A percentile compares a stretch with the other conserved stretches of the same genome.
phyloP scores from a whole-genome alignment of 2,797 vertebrate genomes.

The Leptatherina wallacei region DNA sequence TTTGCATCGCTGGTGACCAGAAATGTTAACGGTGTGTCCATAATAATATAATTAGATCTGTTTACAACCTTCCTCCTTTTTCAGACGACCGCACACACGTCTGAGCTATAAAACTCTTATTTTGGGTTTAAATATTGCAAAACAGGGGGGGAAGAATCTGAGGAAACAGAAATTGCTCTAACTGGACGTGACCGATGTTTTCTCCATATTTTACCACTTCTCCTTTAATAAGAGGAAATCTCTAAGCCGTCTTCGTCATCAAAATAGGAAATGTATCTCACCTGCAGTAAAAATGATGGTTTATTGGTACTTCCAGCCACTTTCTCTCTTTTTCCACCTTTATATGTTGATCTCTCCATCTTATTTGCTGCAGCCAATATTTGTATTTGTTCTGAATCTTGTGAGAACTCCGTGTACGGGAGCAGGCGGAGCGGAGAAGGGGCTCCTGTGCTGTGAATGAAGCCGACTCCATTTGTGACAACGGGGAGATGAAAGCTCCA shows the following conservation, averaged over 20 bases:
- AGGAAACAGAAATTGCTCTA: constrained; percentile 2
- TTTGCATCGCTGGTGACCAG: no score
- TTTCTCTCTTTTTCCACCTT: no score
- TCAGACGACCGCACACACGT: no score
- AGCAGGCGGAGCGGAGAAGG: constrained; percentile 32
- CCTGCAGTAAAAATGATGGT: not conserved
- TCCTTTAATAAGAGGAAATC: constrained; percentile 19
- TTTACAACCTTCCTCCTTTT: no score
- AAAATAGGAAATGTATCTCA: constrained; percentile 2
- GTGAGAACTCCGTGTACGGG: constrained; percentile 36
- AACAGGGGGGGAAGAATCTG: constrained; percentile 14
- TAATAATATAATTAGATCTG: no score
- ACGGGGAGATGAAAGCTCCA: constrained; percentile 70
- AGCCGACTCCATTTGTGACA: constrained; percentile 78
- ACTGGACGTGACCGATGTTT: constrained; percentile 1
- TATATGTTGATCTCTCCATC: not conserved
- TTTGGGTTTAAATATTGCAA: constrained; percentile 17
- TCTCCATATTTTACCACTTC: constrained; percentile 22
- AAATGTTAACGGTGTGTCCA: no score
- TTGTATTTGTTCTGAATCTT: constrained; percentile 15
- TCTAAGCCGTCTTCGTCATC: not conserved
- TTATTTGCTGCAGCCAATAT: constrained; percentile 2
- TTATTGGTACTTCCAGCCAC: no score
- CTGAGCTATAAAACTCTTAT: not conserved
- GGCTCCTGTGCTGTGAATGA: constrained; percentile 80